Conservation (phyloP, 2,113 vertebrate genomes). For the Indicator indicator region DNA sequence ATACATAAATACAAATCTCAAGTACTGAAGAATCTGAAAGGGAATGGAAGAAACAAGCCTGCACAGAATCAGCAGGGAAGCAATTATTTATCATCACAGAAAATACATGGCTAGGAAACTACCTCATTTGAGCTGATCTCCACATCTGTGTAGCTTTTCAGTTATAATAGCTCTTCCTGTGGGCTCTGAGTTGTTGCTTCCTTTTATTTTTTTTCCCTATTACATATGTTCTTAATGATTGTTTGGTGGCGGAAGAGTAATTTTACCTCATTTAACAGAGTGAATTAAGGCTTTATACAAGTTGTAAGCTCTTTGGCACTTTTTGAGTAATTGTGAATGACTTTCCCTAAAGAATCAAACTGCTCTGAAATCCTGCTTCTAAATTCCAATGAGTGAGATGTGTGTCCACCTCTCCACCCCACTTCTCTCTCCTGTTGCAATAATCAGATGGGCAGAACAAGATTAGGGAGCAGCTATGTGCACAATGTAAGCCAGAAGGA, state of each 20-base stretch:
- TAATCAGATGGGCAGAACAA: not conserved
- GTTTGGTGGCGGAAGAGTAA: not conserved
- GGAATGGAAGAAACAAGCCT: not conserved
- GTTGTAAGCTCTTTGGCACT: not conserved
- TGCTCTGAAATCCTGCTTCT: not conserved
- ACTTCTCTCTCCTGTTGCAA: not conserved
- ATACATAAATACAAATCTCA: not conserved
- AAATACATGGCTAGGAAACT: not conserved
- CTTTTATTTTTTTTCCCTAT: not conserved
- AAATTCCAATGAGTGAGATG: fast-evolving
- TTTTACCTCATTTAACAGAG: not conserved
- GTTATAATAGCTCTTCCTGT: not conserved
- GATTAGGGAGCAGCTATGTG: fast-evolving
- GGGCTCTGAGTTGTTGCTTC: not conserved
- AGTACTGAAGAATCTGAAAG: not conserved
- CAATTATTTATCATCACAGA: not conserved
- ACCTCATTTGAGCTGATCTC: not conserved
- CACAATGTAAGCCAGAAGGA: fast-evolving
- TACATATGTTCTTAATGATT: not conserved
- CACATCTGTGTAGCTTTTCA: not conserved
- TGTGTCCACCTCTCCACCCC: not conserved
- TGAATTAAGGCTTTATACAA: not conserved
- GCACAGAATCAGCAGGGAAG: not conserved
- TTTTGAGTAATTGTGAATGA: not conserved
- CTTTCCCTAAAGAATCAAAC: not conserved